Base-by-base conservation (phyloP, 2,797 vertebrate species). In the Labroides dimidiatus region DNA sequence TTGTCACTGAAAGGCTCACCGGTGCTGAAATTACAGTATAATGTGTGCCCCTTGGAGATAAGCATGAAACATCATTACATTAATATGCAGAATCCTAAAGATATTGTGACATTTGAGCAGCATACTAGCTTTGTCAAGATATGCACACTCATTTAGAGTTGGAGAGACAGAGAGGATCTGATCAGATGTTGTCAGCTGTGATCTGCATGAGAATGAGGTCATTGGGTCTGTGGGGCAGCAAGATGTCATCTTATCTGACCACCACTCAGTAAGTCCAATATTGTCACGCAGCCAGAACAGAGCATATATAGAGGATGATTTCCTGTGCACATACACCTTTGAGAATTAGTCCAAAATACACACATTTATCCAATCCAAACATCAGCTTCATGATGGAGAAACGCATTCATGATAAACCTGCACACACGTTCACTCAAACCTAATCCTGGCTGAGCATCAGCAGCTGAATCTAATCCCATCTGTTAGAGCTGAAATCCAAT, bases 151-250 rank as follows among this genome's bases (percentile, higher is more conserved):
- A 55, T 1, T 24, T 17, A 48, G 41, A 47, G 16, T 63, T 27
- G 19, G 17, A 45, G 33, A 80, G 52, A 52, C 50, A n/a, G 49
- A 50, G 64, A 17, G 49, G 39, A 71, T 75, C 63, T 61, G 58
- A 65, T 76, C 51, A 54, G 48, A 50, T 45, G 51, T 43, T 21
- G 50, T 66, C 43, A 37, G 66, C 36, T 77, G 77, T 79, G 80
- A 72, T 71, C 54, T 80, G 80, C 75, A 84, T 84, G 69, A 48
- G 55, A 70, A 87, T 72, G 51, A 69, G 65, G 60, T 72, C 75
- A 69, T 89, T 86, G 82, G 65, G 65, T 71, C 76, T 69, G 47
- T 42, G 44, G 45, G 60, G 15, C 36, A 1, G 7, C 39, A 6
- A 51, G 24, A 64, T 49, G 47, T 69, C 20, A 69, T 72, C 72